Base-by-base conservation (phyloP, 1,140 invertebrate species). In the Linepithema humile region DNA sequence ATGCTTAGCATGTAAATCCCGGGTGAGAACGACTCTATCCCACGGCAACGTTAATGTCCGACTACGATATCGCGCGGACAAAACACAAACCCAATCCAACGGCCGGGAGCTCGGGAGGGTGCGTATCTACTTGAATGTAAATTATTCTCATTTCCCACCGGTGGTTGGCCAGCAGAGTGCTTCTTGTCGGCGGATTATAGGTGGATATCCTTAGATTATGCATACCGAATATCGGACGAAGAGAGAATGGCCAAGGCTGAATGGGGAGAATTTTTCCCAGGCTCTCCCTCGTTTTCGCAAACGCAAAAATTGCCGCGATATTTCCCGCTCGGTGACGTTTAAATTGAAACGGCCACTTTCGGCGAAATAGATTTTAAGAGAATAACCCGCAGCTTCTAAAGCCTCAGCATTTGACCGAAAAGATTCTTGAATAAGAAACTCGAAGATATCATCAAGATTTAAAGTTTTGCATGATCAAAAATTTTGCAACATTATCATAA, bases 121-220 rank as follows among this genome's bases (percentile, higher is more conserved):
- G 62, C 45, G 62, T 50, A 80, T 70, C 75, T 69, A 70, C 75
- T 80, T 80, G 75, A 80, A 80, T 80, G 70, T 80, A 80, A 80
- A 80, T 80, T 80, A 80, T 70, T 80, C 75, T 70, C 75, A 70
- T 80, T 80, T 80, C 75, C 50, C 64, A 26, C 23, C 43, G 48
- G 48, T 70, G 64, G 64, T 55, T 29, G 75, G 48, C 75, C 64
- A 57, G 15, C 32, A 43, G 1, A 40, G 75, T 55, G 64, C 64
- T 80, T 55, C 50, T 70, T 64, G 62, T 43, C 48, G 64, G 48
- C 23, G 59, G 62, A 55, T 70, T 80, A 80, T 78, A 80, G 64
- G 48, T 69, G 32, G 48, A 70, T 80, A 69, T 80, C 48, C 48
- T 70, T 70, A 80, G 75, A 80, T 80, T 80, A 80, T 80, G 75